Percentiles rank a stretch among this genome's conserved stretches.
Conservation (phyloP, 2,113 vertebrate species). For the Alexandromys fortis region DNA sequence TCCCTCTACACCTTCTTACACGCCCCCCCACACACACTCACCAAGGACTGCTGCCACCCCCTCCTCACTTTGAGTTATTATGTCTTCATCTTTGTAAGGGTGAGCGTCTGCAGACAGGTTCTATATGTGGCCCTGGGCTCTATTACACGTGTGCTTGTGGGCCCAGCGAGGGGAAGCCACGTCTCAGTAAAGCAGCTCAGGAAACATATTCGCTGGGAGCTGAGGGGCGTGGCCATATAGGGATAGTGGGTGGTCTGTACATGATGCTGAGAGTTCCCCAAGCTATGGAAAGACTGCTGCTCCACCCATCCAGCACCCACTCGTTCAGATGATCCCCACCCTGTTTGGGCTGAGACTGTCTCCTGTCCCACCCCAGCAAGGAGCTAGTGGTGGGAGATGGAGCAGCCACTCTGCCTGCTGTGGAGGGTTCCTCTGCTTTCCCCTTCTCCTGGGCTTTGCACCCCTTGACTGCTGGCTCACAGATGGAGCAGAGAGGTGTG, state of each 20-base stretch:
- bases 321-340: neutral
- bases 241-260: neutral
- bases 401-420: fast-evolving
- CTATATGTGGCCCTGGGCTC: neutral
- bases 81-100: neutral
- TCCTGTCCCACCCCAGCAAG: neutral
- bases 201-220: neutral
- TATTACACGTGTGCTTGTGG: neutral
- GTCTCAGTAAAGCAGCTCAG: neutral
- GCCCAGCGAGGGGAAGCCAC: neutral
- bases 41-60: neutral
- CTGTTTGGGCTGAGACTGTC: neutral
- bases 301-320: neutral
- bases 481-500: neutral
- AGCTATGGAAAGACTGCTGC: neutral
- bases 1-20: neutral
- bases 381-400: fast-evolving
- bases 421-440: neutral
- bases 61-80: too few species aligned
- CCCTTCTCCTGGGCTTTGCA: neutral
- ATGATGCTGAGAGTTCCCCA: neutral
- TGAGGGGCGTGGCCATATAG: fast-evolving
- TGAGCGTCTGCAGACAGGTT: neutral
- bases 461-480: neutral
- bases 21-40: neutral